Conservation (phyloP, 2,113 vertebrate species). For the Lophura nycthemera region DNA sequence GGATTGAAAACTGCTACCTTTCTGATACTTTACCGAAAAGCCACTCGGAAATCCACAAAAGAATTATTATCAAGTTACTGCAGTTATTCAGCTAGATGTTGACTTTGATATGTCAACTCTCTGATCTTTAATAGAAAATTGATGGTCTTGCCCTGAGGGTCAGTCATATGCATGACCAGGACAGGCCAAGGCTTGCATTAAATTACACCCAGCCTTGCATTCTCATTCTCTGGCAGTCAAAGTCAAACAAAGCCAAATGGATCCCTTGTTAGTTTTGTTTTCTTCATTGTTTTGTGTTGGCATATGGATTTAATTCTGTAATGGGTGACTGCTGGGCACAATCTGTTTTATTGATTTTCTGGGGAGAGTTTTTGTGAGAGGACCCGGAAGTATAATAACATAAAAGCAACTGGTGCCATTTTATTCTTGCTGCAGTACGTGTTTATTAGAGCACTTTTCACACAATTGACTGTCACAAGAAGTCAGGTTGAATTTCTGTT, state of each 20-base stretch:
- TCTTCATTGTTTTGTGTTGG: conserved; percentile 83
- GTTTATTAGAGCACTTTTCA: conserved; percentile 20
- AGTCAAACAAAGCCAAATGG: conserved; percentile 87
- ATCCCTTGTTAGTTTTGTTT: conserved; percentile 83
- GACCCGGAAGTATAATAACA: conserved; percentile 66
- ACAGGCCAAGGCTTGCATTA: conserved; percentile 83
- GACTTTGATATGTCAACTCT: conserved; percentile 88
- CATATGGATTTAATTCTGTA: conserved; percentile 87
- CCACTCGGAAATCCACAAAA: conserved; percentile 84
- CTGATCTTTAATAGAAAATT: conserved; percentile 89
- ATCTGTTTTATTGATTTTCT: conserved; percentile 90
- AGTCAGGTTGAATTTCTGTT: conserved; percentile 58
- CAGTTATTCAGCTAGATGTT: conserved; percentile 85
- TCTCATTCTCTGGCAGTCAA: conserved; percentile 74
- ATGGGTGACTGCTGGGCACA: conserved; percentile 83
- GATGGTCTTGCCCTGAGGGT: conserved; percentile 84
- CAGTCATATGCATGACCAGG: conserved; percentile 79
- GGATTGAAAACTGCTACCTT: conserved; percentile 83
- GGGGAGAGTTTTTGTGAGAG: conserved; percentile 73
- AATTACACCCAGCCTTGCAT: conserved; percentile 76
- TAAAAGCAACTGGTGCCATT: conserved; percentile 70
- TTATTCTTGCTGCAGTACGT: conserved; percentile 25
- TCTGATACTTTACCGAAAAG: conserved; percentile 85
- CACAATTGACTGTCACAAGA: conserved; percentile 59
- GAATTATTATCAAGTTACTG: conserved; percentile 86